Evolutionary conservation across 1,140 invertebrate species (phyloP).

Genomic region (Belonocnema kinseyi): DNA sequence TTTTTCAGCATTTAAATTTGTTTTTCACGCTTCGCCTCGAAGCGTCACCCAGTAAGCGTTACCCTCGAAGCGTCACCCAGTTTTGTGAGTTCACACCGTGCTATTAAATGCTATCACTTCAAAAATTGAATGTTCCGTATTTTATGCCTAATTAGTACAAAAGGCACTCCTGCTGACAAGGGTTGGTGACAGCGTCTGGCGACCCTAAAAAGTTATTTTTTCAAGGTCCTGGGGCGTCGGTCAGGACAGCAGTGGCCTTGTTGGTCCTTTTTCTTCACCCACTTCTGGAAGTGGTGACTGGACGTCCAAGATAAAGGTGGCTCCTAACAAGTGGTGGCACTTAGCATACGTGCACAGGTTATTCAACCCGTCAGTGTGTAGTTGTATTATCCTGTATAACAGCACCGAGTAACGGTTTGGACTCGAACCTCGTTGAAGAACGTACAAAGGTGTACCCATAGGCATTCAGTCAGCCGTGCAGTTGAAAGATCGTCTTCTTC

Average conservation of each 20-base stretch:
- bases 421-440: constrained; percentile 59
- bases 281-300: constrained; percentile 50
- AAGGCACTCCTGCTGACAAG: too few species aligned
- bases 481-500: constrained; percentile 67
- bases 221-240: background rate
- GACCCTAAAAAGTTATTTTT: too few species aligned
- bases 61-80: too few species aligned
- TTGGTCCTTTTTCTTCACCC: constrained; percentile 49
- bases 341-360: constrained; percentile 72
- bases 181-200: too few species aligned
- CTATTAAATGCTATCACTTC: too few species aligned
- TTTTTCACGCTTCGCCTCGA: too few species aligned
- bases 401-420: constrained; percentile 57
- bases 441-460: constrained; percentile 54
- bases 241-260: constrained; percentile 19
- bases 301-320: constrained; percentile 55
- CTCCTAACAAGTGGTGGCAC: constrained; percentile 39
- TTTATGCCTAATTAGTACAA: too few species aligned
- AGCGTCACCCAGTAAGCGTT: too few species aligned
- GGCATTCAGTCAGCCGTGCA: constrained; percentile 74
- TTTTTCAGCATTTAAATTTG: too few species aligned
- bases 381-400: constrained; percentile 33
- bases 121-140: too few species aligned
- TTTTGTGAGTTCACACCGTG: too few species aligned
- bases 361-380: constrained; percentile 66